Base-by-base conservation (phyloP, 1,140 invertebrate genomes). In the Heliconius nattereri region DNA sequence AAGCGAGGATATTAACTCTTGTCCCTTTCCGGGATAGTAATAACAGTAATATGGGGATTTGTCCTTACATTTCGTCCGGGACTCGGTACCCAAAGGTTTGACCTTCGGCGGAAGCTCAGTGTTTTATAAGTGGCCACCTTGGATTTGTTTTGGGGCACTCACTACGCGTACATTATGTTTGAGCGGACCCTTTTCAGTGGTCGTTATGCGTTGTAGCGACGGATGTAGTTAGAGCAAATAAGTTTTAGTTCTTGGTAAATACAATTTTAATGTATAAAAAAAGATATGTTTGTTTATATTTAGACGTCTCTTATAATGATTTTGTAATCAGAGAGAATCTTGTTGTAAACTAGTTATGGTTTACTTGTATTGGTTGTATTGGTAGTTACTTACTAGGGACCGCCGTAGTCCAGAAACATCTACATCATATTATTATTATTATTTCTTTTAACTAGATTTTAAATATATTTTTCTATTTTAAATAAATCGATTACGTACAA, bases 31-130 rank as follows among this genome's bases (percentile, higher is more conserved):
- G 81, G 84, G 81, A 77, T 73, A 85, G 87, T 86, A 89, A 92
- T 92, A 91, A 92, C 90, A 89, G 87, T 92, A 90, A 90, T 91
- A 87, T 85, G 82, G 79, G 91, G 90, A 91, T 92, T 92, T 92
- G 86, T 87, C 85, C 80, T 83, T 83, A 82, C 87, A 84, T 85
- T 86, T 87, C 86, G 87, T 81, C 79, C 85, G 85, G 78, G 83
- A 37, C 72, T 71, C 74, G 80, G 82, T 76, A 82, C 54, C 23
- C 9, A 87, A 86, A 26, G 76, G 76, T 23, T 73, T 84, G 84
- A 87, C 78, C 82, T 75, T 82, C 85, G 80, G 80, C 76, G 16
- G 71, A 73, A 66, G 84, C 60, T 66, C 84, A 78, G 86, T 88
- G 85, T 86, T 88, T 89, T 90, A 87, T 89, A 90, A 89, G 86